These are phyloP conservation scores for Polietes domitor DNA, from an alignment of 2,888 invertebrate genomes.

Conservation along the genomic window DNA sequence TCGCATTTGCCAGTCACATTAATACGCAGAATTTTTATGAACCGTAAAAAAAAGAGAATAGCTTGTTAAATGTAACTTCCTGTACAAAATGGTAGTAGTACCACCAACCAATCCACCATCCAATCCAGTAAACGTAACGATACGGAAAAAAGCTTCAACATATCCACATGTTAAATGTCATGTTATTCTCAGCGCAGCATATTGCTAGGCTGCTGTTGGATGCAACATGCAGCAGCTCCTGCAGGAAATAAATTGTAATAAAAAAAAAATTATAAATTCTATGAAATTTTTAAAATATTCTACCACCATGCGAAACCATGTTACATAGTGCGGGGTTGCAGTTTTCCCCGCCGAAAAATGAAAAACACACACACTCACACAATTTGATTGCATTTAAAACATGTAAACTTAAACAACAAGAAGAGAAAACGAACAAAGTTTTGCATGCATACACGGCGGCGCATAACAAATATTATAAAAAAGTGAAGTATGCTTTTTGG, in stretches of 20 bases:
- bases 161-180: constrained; percentile 55
- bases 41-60: constrained; percentile 48
- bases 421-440: constrained; percentile 45
- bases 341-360: not conserved
- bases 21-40: constrained; percentile 47
- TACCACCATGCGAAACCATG: constrained; percentile 38
- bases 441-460: constrained; percentile 35
- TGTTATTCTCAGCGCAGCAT: constrained; percentile 51
- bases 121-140: not conserved
- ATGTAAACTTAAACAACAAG: constrained; percentile 52
- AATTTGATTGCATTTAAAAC: constrained; percentile 60
- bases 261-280: constrained; percentile 54
- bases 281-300: constrained; percentile 54
- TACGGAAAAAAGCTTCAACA: constrained; percentile 46
- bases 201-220: constrained; percentile 52
- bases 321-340: not conserved
- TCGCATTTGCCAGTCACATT: constrained; percentile 29
- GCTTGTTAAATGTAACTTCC: constrained; percentile 64
- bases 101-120: not conserved
- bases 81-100: not conserved
- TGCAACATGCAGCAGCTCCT: constrained; percentile 20
- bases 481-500: constrained; percentile 57
- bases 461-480: constrained; percentile 40
- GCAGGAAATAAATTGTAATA: constrained; percentile 4
- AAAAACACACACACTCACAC: too few relatives aligned